Conservation (phyloP, 2,797 vertebrate species). For the Lophotriccus pileatus region DNA sequence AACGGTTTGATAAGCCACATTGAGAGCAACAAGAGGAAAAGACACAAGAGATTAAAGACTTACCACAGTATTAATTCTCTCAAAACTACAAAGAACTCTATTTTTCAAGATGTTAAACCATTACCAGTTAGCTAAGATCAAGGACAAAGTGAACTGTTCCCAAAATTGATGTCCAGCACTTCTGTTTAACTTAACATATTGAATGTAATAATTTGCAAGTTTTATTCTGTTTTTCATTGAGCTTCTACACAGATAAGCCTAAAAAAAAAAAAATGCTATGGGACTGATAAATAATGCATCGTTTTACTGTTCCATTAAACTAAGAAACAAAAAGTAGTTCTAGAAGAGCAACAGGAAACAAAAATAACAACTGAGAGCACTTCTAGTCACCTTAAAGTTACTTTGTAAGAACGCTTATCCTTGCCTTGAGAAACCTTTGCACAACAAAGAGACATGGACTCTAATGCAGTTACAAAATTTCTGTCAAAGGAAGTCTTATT, state of each 20-base stretch:
- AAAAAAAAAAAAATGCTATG: not conserved
- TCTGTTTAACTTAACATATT: not conserved
- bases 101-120: not conserved
- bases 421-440: not conserved
- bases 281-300: not conserved
- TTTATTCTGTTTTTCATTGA: not conserved
- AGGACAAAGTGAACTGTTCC: not conserved
- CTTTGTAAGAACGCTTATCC: accelerated
- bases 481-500: not conserved
- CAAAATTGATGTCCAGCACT: not conserved
- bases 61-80: not conserved
- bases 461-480: not conserved
- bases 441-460: not conserved
- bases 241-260: not conserved
- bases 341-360: not conserved
- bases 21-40: not conserved
- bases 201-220: not conserved
- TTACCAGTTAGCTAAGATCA: not conserved
- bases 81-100: not conserved
- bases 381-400: not conserved
- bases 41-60: not conserved
- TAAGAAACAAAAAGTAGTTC: not conserved
- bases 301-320: not conserved
- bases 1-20: not conserved
- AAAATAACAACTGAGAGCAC: not conserved